These are phyloP conservation scores for Drosophila virilis DNA, from an alignment of 1,140 invertebrate genomes.

Conservation along the genomic window DNA sequence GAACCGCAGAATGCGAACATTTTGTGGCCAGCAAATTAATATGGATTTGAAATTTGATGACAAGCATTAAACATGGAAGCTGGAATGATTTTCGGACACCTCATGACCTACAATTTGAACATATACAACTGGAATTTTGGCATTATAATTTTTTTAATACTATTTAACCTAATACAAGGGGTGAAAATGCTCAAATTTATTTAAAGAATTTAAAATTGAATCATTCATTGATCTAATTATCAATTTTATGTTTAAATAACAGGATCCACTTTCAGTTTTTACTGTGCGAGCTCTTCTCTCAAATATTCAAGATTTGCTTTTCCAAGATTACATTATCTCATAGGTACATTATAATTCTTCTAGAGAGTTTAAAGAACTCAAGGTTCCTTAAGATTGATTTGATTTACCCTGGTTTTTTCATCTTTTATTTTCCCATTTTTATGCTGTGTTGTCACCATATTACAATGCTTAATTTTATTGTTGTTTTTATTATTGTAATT, in stretches of 20 bases:
- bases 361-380: background rate
- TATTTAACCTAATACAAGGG: too few species aligned
- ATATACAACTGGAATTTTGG: too few species aligned
- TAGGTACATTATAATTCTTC: too few species aligned
- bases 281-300: too few species aligned
- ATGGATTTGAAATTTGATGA: conserved; percentile 24
- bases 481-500: conserved; percentile 80
- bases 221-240: too few species aligned
- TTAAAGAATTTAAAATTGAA: too few species aligned
- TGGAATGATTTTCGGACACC: conserved; percentile 4
- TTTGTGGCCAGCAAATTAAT: conserved; percentile 30
- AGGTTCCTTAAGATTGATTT: conserved; percentile 26
- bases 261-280: too few species aligned
- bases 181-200: too few species aligned
- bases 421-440: conserved; percentile 12
- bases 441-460: conserved; percentile 61
- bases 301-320: too few species aligned
- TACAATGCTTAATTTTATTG: conserved; percentile 82
- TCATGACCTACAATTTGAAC: background rate
- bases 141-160: too few species aligned
- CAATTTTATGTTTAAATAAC: too few species aligned
- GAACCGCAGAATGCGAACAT: conserved; percentile 1
- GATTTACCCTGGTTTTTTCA: conserved; percentile 19
- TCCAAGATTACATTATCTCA: too few species aligned
- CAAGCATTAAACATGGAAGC: conserved; percentile 35